Evolutionary conservation across 2,888 invertebrate species (phyloP), one percentile per base, ranked within the genome.

Genomic region (Pharmacophagus antenor): DNA sequence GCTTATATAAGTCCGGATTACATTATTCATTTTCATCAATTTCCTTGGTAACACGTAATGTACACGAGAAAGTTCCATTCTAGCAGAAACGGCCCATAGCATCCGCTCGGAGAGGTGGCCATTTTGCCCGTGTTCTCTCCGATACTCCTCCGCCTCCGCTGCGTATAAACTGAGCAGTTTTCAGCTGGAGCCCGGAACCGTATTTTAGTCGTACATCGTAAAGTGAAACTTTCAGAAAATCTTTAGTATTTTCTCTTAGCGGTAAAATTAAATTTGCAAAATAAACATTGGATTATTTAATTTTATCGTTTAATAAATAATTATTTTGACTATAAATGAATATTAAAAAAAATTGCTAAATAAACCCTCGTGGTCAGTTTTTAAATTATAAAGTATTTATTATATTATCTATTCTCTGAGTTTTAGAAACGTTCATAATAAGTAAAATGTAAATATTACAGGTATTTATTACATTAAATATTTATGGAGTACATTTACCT

Each of bases 151-250:
- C 83, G 78, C 78, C 84, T 82, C 79, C 82, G 78, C 80, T 82
- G 78, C 82, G 76, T 80, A 85, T 88, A 88, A 86, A 88, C 82
- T 74, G 76, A 76, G 76, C 73, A 82, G 84, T 86, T 86, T 82
- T 77, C 80, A 65, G 80, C 79, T 75, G 77, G 76, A 80, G 75
- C 79, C 71, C 79, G 81, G 80, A 84, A 81, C 85, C 84, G 84
- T 82, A 80, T 87, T 87, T 87, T 83, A 85, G 84, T 82, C 73
- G 69, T 76, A 77, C 56, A 56, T 89, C 89, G 87, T 89, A 89
- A 90, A 89, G 76, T 72, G 76, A 79, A 79, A 69, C 82, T 81
- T 79, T 79, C 74, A 68, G 70, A 70, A 78, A 74, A 77, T 79
- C 77, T 79, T 83, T 82, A 76, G 80, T 77, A 76, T 71, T 79